phyloP scores from a whole-genome alignment of 2,797 vertebrate genomes.

The Rhincodon typus region DNA sequence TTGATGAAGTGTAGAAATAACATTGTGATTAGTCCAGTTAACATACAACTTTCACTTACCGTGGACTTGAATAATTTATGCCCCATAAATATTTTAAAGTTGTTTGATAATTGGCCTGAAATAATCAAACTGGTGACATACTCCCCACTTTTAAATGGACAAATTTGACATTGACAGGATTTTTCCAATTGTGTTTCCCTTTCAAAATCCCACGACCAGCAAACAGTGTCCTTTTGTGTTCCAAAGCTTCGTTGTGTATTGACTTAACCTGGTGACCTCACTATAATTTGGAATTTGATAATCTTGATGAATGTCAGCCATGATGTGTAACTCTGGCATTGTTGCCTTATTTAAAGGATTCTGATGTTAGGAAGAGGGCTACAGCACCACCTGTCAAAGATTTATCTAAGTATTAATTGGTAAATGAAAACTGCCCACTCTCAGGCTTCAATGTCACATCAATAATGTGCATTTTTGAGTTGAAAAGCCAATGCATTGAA shows the following conservation, averaged over 20 bases:
- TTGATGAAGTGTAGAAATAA: neutral
- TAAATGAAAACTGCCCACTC: neutral
- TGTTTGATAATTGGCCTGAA: neutral
- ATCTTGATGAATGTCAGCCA: neutral
- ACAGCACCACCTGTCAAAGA: neutral
- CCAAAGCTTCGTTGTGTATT: neutral
- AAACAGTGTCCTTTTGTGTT: neutral
- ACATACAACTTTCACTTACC: neutral
- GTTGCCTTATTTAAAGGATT: neutral
- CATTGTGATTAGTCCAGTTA: too few relatives aligned
- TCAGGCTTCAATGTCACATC: neutral
- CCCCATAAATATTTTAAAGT: too few relatives aligned
- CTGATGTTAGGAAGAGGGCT: neutral
- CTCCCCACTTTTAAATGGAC: too few relatives aligned
- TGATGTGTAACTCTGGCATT: neutral
- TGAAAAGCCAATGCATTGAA: neutral
- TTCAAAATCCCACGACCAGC: neutral
- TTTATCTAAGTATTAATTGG: neutral
- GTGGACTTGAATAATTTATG: neutral
- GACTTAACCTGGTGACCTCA: neutral
- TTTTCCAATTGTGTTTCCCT: neutral
- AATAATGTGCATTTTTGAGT: neutral
- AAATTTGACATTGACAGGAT: neutral
- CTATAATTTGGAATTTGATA: neutral
- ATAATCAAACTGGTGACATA: neutral